phyloP scores from a whole-genome alignment of 1,140 invertebrate species.

The Pseudomyrmex dendroicus region DNA sequence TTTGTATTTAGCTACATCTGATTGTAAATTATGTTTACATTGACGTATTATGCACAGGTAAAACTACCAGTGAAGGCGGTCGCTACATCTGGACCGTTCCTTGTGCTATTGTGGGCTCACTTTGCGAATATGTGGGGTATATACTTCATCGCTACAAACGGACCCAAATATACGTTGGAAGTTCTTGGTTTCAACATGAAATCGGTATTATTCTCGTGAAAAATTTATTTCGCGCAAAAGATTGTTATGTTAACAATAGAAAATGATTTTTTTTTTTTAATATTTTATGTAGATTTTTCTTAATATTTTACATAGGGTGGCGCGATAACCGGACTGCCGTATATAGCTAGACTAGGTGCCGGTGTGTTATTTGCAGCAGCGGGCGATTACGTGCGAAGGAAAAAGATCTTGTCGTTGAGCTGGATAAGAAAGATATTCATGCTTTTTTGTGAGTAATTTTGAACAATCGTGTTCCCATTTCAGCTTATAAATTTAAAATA shows the following conservation, averaged over 20 bases:
- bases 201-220: conserved; percentile 82
- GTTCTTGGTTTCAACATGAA: conserved; percentile 94
- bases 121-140: conserved; percentile 92
- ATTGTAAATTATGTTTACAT: background rate
- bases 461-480: background rate
- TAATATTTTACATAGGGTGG: conserved; percentile 85
- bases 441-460: conserved; percentile 87
- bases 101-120: conserved; percentile 88
- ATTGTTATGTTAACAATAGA: background rate
- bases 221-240: background rate
- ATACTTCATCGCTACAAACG: conserved; percentile 93
- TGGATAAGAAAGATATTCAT: conserved; percentile 90
- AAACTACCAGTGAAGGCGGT: conserved; percentile 83
- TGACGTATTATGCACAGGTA: conserved; percentile 61
- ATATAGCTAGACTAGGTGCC: conserved; percentile 87
- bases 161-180: conserved; percentile 95
- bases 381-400: conserved; percentile 88
- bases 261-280: no score
- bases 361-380: conserved; percentile 89
- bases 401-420: conserved; percentile 86
- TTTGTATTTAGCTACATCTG: background rate
- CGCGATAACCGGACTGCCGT: conserved; percentile 89
- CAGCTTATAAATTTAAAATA: background rate
- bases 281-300: conserved; percentile 3
- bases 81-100: conserved; percentile 88